phyloP scores from a whole-genome alignment of 2,888 invertebrate species.

The Punctoribates punctum region DNA sequence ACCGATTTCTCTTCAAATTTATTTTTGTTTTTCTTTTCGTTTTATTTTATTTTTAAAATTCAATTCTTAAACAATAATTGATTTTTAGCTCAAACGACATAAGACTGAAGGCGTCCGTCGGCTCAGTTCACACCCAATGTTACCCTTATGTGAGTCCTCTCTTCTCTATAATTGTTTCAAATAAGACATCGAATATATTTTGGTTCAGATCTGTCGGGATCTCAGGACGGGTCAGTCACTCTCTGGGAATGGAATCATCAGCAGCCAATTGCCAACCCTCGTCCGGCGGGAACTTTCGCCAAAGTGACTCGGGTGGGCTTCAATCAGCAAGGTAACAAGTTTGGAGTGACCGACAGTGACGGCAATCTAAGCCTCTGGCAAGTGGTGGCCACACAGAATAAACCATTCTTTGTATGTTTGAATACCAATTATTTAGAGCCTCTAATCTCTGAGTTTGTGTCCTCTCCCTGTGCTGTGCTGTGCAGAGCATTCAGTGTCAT shows the following conservation, averaged over 20 bases:
- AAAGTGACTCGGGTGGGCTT: slow-evolving; percentile 89
- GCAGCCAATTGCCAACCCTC: slow-evolving; percentile 80
- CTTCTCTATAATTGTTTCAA: slow-evolving; percentile 1
- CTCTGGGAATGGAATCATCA: slow-evolving; percentile 98
- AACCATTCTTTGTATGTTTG: slow-evolving; percentile 55
- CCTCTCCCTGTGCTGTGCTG: too few species aligned
- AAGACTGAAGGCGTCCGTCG: slow-evolving; percentile 89
- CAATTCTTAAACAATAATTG: neutral
- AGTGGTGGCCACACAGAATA: slow-evolving; percentile 59
- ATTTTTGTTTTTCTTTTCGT: slow-evolving; percentile 12
- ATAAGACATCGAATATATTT: slow-evolving; percentile 36
- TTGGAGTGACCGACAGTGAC: slow-evolving; percentile 96
- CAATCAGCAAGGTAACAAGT: slow-evolving; percentile 95
- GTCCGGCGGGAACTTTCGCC: slow-evolving; percentile 83
- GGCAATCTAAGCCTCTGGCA: slow-evolving; percentile 95
- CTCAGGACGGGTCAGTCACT: slow-evolving; percentile 91
- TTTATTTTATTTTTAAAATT: slow-evolving; percentile 24
- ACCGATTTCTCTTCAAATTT: slow-evolving; percentile 40
- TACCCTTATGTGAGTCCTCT: slow-evolving; percentile 77
- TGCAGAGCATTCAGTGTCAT: slow-evolving; percentile 91
- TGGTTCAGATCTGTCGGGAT: slow-evolving; percentile 76
- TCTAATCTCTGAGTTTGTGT: too few species aligned
- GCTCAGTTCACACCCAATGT: slow-evolving; percentile 90
- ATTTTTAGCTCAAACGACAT: slow-evolving; percentile 80
- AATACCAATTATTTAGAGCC: slow-evolving; percentile 27